Percentiles rank a stretch among this genome's conserved stretches.
phyloP scores from a whole-genome alignment of 1,140 invertebrate genomes.

The Drosophila arawakana region DNA sequence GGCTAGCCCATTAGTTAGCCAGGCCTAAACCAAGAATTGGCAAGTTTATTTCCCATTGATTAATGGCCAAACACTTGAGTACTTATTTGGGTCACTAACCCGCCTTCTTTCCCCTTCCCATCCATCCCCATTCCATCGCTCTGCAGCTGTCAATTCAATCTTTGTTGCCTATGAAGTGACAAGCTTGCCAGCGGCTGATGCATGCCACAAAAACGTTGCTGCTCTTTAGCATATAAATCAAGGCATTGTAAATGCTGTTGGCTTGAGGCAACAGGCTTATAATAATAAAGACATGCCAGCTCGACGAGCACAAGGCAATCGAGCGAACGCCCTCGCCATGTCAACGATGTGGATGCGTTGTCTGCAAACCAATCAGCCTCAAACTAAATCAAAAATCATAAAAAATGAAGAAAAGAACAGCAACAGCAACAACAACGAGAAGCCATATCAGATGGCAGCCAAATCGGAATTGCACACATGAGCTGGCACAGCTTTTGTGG shows the following conservation, averaged over 20 bases:
- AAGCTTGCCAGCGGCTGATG: conserved; percentile 53
- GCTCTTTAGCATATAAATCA: conserved; percentile 75
- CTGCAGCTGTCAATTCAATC: conserved; percentile 37
- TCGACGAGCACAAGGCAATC: conserved; percentile 42
- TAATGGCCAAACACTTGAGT: conserved; percentile 44
- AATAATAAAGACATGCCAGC: conserved; percentile 78
- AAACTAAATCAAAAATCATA: conserved; percentile 82
- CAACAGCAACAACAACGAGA: neutral
- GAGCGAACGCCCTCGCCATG: conserved; percentile 76
- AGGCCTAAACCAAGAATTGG: conserved; percentile 46
- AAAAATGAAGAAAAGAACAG: conserved; percentile 36
- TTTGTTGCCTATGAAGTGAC: conserved; percentile 36
- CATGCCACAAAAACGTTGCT: conserved; percentile 22
- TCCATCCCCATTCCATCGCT: neutral
- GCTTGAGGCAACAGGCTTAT: conserved; percentile 53
- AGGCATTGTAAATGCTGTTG: conserved; percentile 46
- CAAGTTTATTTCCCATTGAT: conserved; percentile 49
- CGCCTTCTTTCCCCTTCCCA: neutral
- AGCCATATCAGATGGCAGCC: conserved; percentile 16
- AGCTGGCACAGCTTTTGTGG: conserved; percentile 11
- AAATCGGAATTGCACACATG: conserved; percentile 52
- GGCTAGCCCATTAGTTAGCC: conserved; percentile 54
- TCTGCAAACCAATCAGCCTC: conserved; percentile 75
- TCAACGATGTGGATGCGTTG: conserved; percentile 45
- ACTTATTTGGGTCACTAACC: conserved; percentile 44